Percentiles rank a stretch among this genome's conserved stretches.
Evolutionary conservation across 2,113 vertebrate species (phyloP).

Genomic region (Tragelaphus imberbis): DNA sequence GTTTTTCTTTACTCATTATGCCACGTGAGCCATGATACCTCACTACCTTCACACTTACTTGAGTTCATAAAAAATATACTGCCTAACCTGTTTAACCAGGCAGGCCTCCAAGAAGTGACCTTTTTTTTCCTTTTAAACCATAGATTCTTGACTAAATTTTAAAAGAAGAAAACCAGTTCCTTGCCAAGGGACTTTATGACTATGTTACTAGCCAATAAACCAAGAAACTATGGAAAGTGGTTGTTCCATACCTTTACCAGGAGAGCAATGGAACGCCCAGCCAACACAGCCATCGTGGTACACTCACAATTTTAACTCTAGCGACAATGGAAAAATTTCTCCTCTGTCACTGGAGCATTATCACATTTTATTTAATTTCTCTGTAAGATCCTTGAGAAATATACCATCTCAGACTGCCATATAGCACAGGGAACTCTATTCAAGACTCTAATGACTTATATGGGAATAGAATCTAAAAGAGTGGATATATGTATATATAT

Average conservation of each 20-base stretch:
- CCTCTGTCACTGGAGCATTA: background rate
- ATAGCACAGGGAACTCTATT: background rate
- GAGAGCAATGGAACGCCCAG: background rate
- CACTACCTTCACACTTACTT: background rate
- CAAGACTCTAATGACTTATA: background rate
- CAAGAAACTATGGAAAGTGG: slow-evolving; percentile 9
- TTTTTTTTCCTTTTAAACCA: background rate
- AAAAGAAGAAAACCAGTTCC: slow-evolving; percentile 40
- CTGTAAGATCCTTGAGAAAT: slow-evolving; percentile 22
- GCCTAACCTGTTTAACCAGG: slow-evolving; percentile 34
- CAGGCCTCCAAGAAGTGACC: slow-evolving; percentile 36
- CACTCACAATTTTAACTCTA: background rate
- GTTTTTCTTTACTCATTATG: background rate
- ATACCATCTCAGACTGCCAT: background rate
- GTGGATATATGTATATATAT: background rate
- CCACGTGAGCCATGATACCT: background rate
- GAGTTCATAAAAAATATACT: slow-evolving; percentile 22
- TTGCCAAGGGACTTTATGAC: slow-evolving; percentile 43
- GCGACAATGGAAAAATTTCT: background rate
- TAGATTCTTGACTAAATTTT: slow-evolving; percentile 46
- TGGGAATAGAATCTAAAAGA: background rate
- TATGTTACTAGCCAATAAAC: slow-evolving; percentile 14
- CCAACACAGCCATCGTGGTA: background rate
- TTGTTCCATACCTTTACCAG: background rate
- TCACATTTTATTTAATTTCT: slow-evolving; percentile 50